Conservation (phyloP, 1,140 invertebrate species). For the Drosophila sp. region DNA sequence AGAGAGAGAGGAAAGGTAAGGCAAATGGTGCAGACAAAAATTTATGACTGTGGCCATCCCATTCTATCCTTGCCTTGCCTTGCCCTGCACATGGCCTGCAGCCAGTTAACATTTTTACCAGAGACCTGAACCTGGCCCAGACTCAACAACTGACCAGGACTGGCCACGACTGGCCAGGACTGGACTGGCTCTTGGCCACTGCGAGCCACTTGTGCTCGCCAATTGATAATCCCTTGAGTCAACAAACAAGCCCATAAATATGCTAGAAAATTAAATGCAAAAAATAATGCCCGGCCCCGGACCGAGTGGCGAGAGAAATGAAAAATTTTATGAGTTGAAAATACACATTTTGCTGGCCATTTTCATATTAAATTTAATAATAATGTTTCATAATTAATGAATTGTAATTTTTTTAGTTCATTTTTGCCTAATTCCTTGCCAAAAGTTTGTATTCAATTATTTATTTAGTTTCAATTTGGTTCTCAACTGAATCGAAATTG, state of each 20-base stretch:
- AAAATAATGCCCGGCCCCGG: neutral
- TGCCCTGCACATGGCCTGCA: slow-evolving; percentile 21
- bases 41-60: slow-evolving; percentile 59
- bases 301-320: neutral
- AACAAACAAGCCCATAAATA: slow-evolving; percentile 47
- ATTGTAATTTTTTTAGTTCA: no score
- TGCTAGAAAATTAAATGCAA: neutral
- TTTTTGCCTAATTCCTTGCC: no score
- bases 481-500: no score
- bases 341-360: no score
- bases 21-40: slow-evolving; percentile 71
- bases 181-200: slow-evolving; percentile 11
- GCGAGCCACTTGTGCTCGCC: slow-evolving; percentile 19
- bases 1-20: slow-evolving; percentile 5
- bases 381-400: neutral
- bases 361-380: neutral
- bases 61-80: neutral
- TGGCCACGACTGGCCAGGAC: neutral
- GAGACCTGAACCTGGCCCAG: slow-evolving; percentile 28
- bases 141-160: neutral
- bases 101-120: slow-evolving; percentile 54
- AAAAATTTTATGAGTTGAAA: slow-evolving; percentile 25
- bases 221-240: slow-evolving; percentile 38
- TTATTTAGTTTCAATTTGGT: no score
- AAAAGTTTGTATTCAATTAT: no score